A percentile compares a stretch with the other conserved stretches of the same genome.
Conservation (phyloP, 92 coral and sea anemone species). For the Porites rus region DNA sequence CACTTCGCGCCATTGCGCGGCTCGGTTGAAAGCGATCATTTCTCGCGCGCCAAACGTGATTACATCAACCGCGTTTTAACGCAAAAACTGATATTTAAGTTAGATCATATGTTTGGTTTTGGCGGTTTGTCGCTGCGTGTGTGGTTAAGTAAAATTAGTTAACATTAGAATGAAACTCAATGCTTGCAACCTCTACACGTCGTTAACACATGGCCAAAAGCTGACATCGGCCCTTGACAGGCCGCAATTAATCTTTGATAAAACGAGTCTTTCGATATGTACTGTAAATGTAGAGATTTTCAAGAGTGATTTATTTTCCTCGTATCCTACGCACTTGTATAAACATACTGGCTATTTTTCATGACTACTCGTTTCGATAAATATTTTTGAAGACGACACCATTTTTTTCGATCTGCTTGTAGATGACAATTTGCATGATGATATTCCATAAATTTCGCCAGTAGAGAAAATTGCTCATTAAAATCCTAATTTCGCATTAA, state of each 20-base stretch:
- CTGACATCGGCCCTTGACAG: slow-evolving; percentile 6
- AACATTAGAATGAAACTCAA: slow-evolving; percentile 37
- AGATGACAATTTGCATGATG: background rate
- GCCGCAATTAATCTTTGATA: slow-evolving; percentile 46
- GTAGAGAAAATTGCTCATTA: slow-evolving; percentile 41
- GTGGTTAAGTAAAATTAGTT: slow-evolving; percentile 47
- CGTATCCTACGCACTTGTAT: background rate
- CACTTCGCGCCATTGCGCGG: background rate
- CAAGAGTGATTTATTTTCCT: background rate
- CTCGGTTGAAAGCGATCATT: background rate
- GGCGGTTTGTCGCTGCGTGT: slow-evolving; percentile 29
- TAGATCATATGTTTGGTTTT: slow-evolving; percentile 22
- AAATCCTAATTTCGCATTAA: slow-evolving; percentile 29
- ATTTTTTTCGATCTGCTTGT: too few species aligned
- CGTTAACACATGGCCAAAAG: slow-evolving; percentile 39
- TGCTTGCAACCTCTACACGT: slow-evolving; percentile 25
- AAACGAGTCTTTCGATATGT: slow-evolving; percentile 26
- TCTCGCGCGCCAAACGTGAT: slow-evolving; percentile 7
- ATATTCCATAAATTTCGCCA: background rate
- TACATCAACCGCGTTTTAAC: background rate
- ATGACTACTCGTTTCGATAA: background rate
- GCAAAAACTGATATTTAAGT: slow-evolving; percentile 27
- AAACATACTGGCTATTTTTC: background rate
- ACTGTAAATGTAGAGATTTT: slow-evolving; percentile 9
- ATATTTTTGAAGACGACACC: background rate